Conservation (phyloP, 37 sponge, comb jelly and placozoan species). For the Beroe ovata region DNA sequence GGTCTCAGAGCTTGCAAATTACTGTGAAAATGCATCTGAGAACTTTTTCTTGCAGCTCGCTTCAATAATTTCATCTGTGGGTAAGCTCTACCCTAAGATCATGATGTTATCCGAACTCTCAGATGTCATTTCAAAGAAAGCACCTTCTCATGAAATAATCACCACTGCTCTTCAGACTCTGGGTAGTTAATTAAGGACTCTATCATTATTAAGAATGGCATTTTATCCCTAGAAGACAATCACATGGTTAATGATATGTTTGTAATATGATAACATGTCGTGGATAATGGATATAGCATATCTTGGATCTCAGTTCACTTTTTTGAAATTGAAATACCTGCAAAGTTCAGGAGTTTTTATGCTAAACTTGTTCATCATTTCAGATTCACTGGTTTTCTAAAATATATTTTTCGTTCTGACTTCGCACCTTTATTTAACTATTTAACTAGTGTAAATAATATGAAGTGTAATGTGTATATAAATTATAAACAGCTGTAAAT, state of each 20-base stretch:
- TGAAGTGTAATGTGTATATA: no score
- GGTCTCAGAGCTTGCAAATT: neutral
- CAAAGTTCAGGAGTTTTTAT: no score
- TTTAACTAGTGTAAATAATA: no score
- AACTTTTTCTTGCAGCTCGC: neutral
- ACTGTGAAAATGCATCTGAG: constrained; percentile 9
- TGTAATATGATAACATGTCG: no score
- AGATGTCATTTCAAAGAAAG: constrained; percentile 7
- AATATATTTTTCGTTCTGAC: no score
- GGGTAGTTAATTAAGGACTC: neutral
- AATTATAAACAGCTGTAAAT: no score
- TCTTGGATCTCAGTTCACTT: no score
- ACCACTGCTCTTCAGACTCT: neutral
- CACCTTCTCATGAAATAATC: constrained; percentile 17
- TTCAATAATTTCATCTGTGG: neutral
- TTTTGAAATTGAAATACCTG: no score
- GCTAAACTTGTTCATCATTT: no score
- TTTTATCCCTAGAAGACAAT: neutral
- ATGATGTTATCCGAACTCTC: constrained; percentile 6
- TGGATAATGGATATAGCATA: no score
- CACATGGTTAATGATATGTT: neutral
- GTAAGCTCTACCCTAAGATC: neutral
- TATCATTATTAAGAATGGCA: neutral
- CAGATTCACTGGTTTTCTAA: no score
- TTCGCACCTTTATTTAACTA: no score